Conservation (phyloP, 2,888 invertebrate genomes). For the Diogma glabrata region DNA sequence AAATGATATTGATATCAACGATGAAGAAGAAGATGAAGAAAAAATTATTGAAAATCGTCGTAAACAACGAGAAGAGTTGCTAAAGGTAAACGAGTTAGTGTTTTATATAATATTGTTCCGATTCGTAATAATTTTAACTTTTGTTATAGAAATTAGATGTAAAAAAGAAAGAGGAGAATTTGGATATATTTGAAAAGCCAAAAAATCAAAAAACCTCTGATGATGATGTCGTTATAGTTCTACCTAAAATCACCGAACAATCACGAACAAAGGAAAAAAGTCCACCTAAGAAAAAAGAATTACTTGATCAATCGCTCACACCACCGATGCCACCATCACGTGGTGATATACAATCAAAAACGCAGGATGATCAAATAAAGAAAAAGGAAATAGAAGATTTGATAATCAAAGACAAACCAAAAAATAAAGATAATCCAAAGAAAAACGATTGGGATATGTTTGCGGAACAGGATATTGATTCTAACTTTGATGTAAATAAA, state of each 20-base stretch:
- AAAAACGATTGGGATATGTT: conserved; percentile 81
- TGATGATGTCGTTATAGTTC: not conserved
- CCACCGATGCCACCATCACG: conserved; percentile 30
- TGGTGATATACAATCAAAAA: conserved; percentile 12
- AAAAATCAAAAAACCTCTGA: not conserved
- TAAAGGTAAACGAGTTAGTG: conserved; percentile 50
- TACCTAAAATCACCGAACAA: no score
- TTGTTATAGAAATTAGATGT: conserved; percentile 1
- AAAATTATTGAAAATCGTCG: conserved; percentile 81
- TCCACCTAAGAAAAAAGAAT: no score
- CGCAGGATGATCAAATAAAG: conserved; percentile 12
- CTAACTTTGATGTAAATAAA: conserved; percentile 50
- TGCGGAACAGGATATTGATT: conserved; percentile 76
- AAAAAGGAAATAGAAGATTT: conserved; percentile 9
- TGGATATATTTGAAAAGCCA: not conserved
- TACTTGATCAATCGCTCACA: conserved; percentile 31
- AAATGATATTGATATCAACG: conserved; percentile 57
- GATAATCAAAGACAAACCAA: conserved; percentile 22
- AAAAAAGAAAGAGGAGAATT: not conserved
- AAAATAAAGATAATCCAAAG: conserved; percentile 36
- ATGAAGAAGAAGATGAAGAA: conserved; percentile 87
- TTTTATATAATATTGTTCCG: conserved; percentile 5
- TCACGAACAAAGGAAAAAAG: no score
- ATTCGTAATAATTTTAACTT: conserved; percentile 3
- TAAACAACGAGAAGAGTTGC: conserved; percentile 74